Conservation (phyloP, 1,140 invertebrate genomes). For the Brachionus sp. region DNA sequence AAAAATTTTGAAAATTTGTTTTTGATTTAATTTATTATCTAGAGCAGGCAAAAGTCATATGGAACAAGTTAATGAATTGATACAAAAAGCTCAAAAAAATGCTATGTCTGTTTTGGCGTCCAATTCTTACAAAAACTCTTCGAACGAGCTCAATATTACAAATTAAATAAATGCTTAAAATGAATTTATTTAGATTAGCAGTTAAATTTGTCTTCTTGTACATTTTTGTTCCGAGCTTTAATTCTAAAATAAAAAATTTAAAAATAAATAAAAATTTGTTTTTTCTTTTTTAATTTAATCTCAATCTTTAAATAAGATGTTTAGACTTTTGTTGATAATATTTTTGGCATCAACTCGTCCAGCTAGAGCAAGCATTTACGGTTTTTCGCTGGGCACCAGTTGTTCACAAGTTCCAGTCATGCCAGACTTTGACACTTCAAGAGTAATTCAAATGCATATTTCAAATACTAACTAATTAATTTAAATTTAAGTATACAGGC, state of each 20-base stretch:
- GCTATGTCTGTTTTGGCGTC: constrained; percentile 5
- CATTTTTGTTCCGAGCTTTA: background rate
- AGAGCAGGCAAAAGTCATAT: background rate
- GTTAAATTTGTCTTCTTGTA: background rate
- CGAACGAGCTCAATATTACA: background rate
- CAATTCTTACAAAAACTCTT: background rate
- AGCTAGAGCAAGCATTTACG: background rate
- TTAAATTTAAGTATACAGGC: background rate
- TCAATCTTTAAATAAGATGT: background rate
- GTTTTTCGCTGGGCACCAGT: background rate
- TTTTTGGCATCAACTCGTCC: background rate
- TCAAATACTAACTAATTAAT: background rate
- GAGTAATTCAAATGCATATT: background rate
- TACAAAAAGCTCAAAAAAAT: constrained; percentile 33
- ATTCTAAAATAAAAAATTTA: background rate
- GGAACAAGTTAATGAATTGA: constrained; percentile 20
- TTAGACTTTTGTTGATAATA: background rate
- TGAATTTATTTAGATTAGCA: background rate
- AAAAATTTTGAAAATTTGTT: background rate
- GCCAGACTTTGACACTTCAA: background rate
- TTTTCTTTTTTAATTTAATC: background rate
- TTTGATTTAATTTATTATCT: background rate
- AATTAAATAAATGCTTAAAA: background rate
- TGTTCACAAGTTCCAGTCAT: background rate
- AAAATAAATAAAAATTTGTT: background rate